Evolutionary conservation across 2,888 invertebrate genomes (phyloP), one percentile per base, ranked within the genome.

Genomic region (Helobdella robusta): DNA sequence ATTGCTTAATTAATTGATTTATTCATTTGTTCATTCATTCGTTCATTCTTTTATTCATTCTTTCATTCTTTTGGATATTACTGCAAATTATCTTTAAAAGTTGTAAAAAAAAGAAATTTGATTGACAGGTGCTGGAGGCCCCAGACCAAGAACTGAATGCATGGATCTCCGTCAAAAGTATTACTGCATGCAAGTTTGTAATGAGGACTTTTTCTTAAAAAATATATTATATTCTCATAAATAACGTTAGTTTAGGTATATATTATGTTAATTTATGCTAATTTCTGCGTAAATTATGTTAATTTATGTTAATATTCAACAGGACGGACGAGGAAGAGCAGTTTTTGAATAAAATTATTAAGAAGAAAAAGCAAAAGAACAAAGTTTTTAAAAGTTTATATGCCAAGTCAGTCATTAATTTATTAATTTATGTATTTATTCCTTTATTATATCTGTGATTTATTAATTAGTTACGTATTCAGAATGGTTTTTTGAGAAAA

Each of bases 61-160:
- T n/a, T n/a, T n/a, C n/a, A n/a, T n/a, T n/a, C n/a, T n/a, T n/a
- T n/a, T n/a, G n/a, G n/a, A n/a, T n/a, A n/a, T n/a, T n/a, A n/a
- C n/a, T n/a, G n/a, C n/a, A n/a, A n/a, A n/a, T n/a, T n/a, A n/a
- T n/a, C n/a, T n/a, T n/a, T n/a, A n/a, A n/a, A n/a, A n/a, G n/a
- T n/a, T n/a, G n/a, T n/a, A n/a, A n/a, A n/a, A n/a, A n/a, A n/a
- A n/a, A n/a, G n/a, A n/a, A n/a, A n/a, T n/a, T n/a, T n/a, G n/a
- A n/a, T n/a, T 78, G 81, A 28, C 75, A 92, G 90, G 92, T 98
- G 74, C 82, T 98, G 66, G 80, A 85, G 72, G 91, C 93, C 0
- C 88, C 91, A 75, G 95, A 97, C 78, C 87, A 86, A 71, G 95
- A 97, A 79, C 81, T 98, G 8, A 97, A 98, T 74, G 86, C 86